These are phyloP conservation scores for Anoplius nigerrimus DNA, from an alignment of 2,888 invertebrate species.

Conservation along the genomic window DNA sequence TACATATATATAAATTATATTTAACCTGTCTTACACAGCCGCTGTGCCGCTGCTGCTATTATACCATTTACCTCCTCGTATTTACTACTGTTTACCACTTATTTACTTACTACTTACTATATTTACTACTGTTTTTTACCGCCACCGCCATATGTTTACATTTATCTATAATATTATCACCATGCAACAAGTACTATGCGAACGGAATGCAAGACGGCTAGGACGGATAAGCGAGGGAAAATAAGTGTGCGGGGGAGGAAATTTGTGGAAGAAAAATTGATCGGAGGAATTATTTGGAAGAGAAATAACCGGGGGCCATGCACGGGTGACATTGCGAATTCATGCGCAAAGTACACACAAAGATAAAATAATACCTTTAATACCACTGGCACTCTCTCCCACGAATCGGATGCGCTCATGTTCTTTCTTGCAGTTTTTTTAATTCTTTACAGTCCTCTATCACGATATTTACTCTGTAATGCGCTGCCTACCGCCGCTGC, in stretches of 20 bases:
- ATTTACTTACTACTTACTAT: conserved; percentile 33
- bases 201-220: not conserved
- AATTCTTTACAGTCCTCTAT: conserved; percentile 66
- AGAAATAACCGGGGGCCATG: too few species aligned
- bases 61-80: conserved; percentile 12
- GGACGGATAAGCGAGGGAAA: not conserved
- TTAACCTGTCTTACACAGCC: conserved; percentile 43
- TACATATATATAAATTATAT: conserved; percentile 25
- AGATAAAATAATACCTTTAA: too few species aligned
- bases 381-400: not conserved
- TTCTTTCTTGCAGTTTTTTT: conserved; percentile 64
- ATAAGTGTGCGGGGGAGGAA: not conserved
- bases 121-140: conserved; percentile 14
- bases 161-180: too few species aligned
- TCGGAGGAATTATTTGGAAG: not conserved
- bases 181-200: not conserved
- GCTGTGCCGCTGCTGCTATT: conserved; percentile 42
- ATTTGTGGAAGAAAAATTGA: not conserved
- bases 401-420: conserved; percentile 30
- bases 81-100: not conserved
- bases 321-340: too few species aligned
- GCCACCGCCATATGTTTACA: conserved; percentile 5
- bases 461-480: conserved; percentile 72
- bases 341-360: not conserved
- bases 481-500: conserved; percentile 68